Evolutionary conservation across 2,797 vertebrate genomes (phyloP).

Genomic region (Hemibagrus guttatus): DNA sequence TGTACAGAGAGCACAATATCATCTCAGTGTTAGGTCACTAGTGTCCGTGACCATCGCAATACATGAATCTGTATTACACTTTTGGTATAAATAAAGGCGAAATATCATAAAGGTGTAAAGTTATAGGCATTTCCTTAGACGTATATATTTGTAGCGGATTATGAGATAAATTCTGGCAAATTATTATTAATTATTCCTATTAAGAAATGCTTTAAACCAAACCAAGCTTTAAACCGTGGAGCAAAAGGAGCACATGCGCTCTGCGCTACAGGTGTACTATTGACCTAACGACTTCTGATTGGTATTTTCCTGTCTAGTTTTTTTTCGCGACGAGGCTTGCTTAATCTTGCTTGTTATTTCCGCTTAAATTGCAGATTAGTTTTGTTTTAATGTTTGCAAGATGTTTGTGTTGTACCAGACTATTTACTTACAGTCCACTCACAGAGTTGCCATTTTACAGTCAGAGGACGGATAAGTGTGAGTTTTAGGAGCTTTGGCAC

Average conservation of each 20-base stretch:
- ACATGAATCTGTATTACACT: neutral
- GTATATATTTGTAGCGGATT: neutral
- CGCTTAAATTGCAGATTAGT: neutral
- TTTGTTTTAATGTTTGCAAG: neutral
- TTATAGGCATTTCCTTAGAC: neutral
- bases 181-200: neutral
- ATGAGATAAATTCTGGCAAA: neutral
- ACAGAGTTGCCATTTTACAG: neutral
- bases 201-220: neutral
- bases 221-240: neutral
- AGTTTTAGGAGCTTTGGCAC: neutral
- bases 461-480: neutral
- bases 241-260: neutral
- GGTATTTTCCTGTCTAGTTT: neutral
- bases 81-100: neutral
- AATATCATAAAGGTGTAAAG: neutral
- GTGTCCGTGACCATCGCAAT: neutral
- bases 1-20: neutral
- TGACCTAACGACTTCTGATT: neutral
- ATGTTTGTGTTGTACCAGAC: neutral
- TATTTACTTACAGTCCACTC: neutral
- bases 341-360: neutral
- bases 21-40: neutral
- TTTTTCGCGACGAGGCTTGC: neutral
- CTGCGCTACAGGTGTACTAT: constrained; percentile 10